Evolutionary conservation across 1,140 invertebrate species (phyloP).

Genomic region (Artemia franciscana): DNA sequence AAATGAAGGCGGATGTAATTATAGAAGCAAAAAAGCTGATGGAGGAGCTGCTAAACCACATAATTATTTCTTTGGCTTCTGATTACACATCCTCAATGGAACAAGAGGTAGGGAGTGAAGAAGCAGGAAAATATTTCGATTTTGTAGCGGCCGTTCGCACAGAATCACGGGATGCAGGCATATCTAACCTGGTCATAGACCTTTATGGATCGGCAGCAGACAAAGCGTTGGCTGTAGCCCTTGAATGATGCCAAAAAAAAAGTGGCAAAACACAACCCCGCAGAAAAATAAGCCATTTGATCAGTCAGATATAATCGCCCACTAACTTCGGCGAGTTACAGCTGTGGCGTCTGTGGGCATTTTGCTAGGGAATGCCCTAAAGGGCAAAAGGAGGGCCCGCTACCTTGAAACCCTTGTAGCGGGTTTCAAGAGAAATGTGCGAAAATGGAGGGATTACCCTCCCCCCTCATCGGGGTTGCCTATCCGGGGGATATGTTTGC

Average conservation of each 20-base stretch:
- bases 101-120: background rate
- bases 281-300: background rate
- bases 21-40: background rate
- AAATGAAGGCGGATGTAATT: background rate
- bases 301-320: background rate
- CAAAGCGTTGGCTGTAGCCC: background rate
- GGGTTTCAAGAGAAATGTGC: background rate
- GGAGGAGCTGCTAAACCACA: background rate
- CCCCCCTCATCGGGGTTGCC: no score
- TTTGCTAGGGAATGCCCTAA: background rate
- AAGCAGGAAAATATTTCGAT: background rate
- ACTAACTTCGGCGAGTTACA: background rate
- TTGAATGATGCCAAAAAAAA: background rate
- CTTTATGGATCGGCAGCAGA: background rate
- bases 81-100: background rate
- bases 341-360: background rate
- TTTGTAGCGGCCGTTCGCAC: background rate
- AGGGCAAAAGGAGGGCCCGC: background rate
- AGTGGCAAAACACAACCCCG: background rate
- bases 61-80: background rate
- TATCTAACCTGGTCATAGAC: background rate
- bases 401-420: background rate
- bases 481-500: background rate
- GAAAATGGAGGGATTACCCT: background rate
- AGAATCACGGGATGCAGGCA: background rate